Evolutionary conservation across 2,113 vertebrate species (phyloP).

Genomic region (Malurus alboscapulatus): DNA sequence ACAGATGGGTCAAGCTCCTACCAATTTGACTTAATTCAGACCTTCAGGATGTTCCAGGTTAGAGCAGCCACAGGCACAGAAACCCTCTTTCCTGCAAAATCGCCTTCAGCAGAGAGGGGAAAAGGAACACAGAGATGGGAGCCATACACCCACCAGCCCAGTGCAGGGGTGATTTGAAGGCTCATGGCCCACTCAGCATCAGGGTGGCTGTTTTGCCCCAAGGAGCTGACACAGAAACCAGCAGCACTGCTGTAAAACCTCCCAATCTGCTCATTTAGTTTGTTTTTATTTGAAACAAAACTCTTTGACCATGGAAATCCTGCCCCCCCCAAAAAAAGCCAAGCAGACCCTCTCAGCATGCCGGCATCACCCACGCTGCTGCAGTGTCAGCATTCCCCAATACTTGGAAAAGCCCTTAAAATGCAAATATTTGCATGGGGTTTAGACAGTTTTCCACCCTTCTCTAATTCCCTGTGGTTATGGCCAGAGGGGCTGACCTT

Average conservation of each 20-base stretch:
- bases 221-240: not conserved
- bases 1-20: not conserved
- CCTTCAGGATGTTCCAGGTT: not conserved
- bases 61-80: not conserved
- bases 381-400: not conserved
- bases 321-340: not conserved
- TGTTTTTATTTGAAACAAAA: not conserved
- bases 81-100: not conserved
- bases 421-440: constrained; percentile 24
- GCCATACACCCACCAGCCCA: rapidly evolving
- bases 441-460: not conserved
- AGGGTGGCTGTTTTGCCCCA: not conserved
- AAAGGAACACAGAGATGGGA: not conserved
- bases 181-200: rapidly evolving
- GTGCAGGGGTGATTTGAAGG: not conserved
- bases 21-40: not conserved
- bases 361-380: not conserved
- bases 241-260: not conserved
- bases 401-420: not conserved
- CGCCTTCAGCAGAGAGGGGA: not conserved
- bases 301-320: not conserved
- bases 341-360: not conserved
- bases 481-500: rapidly evolving
- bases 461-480: not conserved
- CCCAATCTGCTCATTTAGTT: not conserved